phyloP scores from a whole-genome alignment of 2,797 vertebrate genomes.

The Huso huso region DNA sequence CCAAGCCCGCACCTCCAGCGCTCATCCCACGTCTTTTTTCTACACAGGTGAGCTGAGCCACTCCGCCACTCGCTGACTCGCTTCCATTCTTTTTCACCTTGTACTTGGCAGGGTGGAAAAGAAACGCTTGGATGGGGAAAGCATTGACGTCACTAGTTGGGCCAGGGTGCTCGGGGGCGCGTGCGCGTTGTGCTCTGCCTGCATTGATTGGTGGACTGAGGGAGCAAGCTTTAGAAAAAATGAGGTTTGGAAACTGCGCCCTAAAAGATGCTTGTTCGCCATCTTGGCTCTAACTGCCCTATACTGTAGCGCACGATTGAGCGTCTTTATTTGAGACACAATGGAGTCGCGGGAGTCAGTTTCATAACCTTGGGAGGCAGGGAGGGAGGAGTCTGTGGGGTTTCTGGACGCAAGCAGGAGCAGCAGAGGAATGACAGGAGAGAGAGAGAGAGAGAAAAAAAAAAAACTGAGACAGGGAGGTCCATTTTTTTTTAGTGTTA shows the following conservation, averaged over 20 bases:
- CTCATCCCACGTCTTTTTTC: no score
- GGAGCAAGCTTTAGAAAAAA: slow-evolving; percentile 24
- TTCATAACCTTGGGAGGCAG: slow-evolving; percentile 52
- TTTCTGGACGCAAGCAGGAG: slow-evolving; percentile 47
- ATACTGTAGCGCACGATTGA: slow-evolving; percentile 5
- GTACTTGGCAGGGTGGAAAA: background rate
- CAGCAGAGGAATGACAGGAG: slow-evolving; percentile 29
- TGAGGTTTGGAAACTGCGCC: slow-evolving; percentile 37
- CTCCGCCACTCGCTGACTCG: no score
- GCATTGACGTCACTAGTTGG: slow-evolving; percentile 15
- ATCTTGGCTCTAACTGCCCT: slow-evolving; percentile 54
- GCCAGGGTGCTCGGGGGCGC: slow-evolving; percentile 1
- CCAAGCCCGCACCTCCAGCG: no score
- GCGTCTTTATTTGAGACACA: slow-evolving; percentile 40
- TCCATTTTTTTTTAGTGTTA: slow-evolving; percentile 17
- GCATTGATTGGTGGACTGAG: slow-evolving; percentile 12
- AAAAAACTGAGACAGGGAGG: slow-evolving; percentile 5
- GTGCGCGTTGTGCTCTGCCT: slow-evolving; percentile 10
- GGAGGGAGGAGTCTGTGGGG: slow-evolving; percentile 49
- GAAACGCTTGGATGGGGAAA: slow-evolving; percentile 15
- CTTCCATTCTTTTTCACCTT: no score
- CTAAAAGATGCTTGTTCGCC: slow-evolving; percentile 23
- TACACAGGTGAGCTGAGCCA: no score
- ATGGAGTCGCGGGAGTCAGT: slow-evolving; percentile 50
- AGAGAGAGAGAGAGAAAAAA: slow-evolving; percentile 23